Conservation (phyloP, 2,797 vertebrate genomes). For the Threskiornis aethiopicus region DNA sequence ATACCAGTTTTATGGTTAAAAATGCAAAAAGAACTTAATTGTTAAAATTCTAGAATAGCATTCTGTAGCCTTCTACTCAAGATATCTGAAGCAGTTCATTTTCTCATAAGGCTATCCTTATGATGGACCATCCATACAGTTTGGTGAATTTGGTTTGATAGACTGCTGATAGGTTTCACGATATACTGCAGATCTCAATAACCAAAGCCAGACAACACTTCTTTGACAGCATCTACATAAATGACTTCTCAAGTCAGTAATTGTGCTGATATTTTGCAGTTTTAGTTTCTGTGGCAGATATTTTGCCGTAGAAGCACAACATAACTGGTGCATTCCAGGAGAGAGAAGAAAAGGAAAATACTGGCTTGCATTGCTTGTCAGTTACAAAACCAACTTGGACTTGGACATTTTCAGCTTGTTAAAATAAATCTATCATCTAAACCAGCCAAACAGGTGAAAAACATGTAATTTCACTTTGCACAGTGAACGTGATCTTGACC, state of each 20-base stretch:
- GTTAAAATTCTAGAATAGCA: not conserved
- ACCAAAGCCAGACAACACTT: not conserved
- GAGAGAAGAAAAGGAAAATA: not conserved
- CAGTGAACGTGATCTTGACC: not conserved
- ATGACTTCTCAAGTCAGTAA: not conserved
- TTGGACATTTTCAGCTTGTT: not conserved
- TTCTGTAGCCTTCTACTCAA: not conserved
- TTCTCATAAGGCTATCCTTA: not conserved
- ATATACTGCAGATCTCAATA: not conserved
- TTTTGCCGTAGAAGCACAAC: not conserved
- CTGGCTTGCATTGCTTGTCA: not conserved
- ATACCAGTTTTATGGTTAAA: not conserved
- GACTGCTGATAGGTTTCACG: not conserved
- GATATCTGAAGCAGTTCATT: not conserved
- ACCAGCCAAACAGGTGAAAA: not conserved
- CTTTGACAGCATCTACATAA: not conserved
- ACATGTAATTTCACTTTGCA: not conserved
- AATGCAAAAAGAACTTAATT: not conserved
- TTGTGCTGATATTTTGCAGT: not conserved
- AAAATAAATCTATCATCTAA: not conserved
- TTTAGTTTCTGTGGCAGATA: not conserved
- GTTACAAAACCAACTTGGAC: not conserved
- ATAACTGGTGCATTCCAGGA: not conserved
- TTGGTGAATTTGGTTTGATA: not conserved
- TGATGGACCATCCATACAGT: not conserved